phyloP scores from a whole-genome alignment of 64 coral and sea anemone genomes.

The Trachythela sp. region DNA sequence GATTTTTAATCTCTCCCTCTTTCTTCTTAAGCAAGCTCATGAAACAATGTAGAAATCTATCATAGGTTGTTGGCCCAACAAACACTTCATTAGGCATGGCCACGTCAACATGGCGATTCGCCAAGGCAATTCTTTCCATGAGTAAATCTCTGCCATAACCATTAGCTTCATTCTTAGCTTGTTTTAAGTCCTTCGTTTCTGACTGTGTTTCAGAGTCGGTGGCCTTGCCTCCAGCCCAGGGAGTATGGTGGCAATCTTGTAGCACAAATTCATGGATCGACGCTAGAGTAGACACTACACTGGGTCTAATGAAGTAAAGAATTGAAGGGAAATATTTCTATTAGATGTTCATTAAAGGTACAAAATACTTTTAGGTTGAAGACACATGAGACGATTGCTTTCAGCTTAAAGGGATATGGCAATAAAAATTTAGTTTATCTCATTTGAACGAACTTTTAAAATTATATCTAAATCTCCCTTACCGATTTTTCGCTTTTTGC shows the following conservation, averaged over 20 bases:
- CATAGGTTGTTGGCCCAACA: conserved; percentile 85
- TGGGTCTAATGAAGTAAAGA: conserved; percentile 45
- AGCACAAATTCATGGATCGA: conserved; percentile 85
- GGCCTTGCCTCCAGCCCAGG: conserved; percentile 68
- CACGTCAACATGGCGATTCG: conserved; percentile 52
- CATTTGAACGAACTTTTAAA: too few species aligned
- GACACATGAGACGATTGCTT: too few species aligned
- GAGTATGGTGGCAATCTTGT: conserved; percentile 85
- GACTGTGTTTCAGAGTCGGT: not conserved
- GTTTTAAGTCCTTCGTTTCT: not conserved
- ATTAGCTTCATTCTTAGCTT: not conserved
- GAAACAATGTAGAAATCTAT: conserved; percentile 87
- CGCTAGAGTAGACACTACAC: conserved; percentile 70
- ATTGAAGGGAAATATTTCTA: too few species aligned
- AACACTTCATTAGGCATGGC: conserved; percentile 58
- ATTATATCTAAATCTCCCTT: too few species aligned
- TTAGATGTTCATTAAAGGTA: too few species aligned
- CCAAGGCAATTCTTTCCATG: conserved; percentile 71
- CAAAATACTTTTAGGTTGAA: too few species aligned
- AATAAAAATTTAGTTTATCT: too few species aligned
- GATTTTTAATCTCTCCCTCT: conserved; percentile 34
- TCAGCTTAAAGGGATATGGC: too few species aligned
- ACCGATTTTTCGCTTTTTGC: too few species aligned
- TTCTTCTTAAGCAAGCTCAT: conserved; percentile 82
- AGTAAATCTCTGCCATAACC: conserved; percentile 29